Evolutionary conservation across 2,113 vertebrate species (phyloP).

Genomic region (Holacanthus passer): DNA sequence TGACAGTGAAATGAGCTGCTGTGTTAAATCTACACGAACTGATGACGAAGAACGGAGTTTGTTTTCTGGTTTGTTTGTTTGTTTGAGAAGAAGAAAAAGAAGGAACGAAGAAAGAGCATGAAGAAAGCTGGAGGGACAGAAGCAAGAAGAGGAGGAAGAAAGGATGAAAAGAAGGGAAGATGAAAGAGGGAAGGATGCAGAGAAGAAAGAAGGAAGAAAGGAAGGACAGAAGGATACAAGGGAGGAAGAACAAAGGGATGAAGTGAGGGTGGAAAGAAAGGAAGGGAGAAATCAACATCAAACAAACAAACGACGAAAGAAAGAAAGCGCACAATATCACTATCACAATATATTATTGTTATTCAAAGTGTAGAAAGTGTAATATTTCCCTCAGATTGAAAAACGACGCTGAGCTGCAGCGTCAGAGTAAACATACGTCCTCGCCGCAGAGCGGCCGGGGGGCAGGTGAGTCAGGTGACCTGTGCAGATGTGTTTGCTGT

Average conservation of each 20-base stretch:
- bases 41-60: neutral
- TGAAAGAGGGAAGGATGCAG: neutral
- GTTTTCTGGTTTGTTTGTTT: neutral
- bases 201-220: neutral
- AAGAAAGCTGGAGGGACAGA: neutral
- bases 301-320: neutral
- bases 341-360: no score
- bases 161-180: neutral
- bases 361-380: neutral
- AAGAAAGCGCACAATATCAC: no score
- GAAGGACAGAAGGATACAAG: neutral
- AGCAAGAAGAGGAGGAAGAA: neutral
- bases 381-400: neutral
- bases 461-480: conserved; percentile 14
- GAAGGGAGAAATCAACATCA: no score
- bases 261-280: neutral
- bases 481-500: neutral
- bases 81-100: neutral
- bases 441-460: neutral
- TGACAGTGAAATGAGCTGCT: neutral
- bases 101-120: neutral
- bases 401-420: neutral
- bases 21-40: neutral
- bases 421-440: neutral
- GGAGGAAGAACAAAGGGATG: neutral